phyloP scores from a whole-genome alignment of 2,797 vertebrate genomes.

The Sebastolobus alascanus region DNA sequence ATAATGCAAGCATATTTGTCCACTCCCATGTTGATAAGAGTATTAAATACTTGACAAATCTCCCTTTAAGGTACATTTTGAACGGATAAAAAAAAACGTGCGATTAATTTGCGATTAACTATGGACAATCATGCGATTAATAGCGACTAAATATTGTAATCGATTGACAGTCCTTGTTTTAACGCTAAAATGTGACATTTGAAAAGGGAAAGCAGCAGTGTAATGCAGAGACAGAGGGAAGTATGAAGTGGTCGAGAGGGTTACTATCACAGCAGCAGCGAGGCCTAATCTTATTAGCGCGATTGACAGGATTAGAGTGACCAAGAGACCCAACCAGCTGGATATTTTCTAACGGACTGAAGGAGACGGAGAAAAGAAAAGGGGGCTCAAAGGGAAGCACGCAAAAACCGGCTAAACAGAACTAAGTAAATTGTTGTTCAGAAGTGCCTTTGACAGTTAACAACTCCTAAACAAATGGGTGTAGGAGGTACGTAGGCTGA shows the following conservation, averaged over 20 bases:
- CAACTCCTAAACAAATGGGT: slow-evolving; percentile 25
- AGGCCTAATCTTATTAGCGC: slow-evolving; percentile 80
- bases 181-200: not conserved
- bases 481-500: not conserved
- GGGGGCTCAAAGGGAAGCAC: slow-evolving; percentile 30
- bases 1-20: too few species aligned
- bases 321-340: slow-evolving; percentile 74
- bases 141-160: too few species aligned
- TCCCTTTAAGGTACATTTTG: too few species aligned
- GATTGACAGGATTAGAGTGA: slow-evolving; percentile 77
- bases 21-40: too few species aligned
- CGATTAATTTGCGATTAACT: too few species aligned
- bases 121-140: too few species aligned
- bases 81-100: too few species aligned
- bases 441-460: slow-evolving; percentile 1
- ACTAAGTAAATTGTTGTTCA: slow-evolving; percentile 19
- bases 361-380: slow-evolving; percentile 24
- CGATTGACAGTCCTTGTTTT: too few species aligned
- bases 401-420: slow-evolving; percentile 24
- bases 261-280: slow-evolving; percentile 71
- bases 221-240: slow-evolving; percentile 20
- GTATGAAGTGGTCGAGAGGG: slow-evolving; percentile 43
- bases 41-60: too few species aligned
- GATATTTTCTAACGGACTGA: slow-evolving; percentile 51
- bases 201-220: slow-evolving; percentile 14